phyloP scores from a whole-genome alignment of 1,140 invertebrate genomes.

The Drosophila ambigua region DNA sequence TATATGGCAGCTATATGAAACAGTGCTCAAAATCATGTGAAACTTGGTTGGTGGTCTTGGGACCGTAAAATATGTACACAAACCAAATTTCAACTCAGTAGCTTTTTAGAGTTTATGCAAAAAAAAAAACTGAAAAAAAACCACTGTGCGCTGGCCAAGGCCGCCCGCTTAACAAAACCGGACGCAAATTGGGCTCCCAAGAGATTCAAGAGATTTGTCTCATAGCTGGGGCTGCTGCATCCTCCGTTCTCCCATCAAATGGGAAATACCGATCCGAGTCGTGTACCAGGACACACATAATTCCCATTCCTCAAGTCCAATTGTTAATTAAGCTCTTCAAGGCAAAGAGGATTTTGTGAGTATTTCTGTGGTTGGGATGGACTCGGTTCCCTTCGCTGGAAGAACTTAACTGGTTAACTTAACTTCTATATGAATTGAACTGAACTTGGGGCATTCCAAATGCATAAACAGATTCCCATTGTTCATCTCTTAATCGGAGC shows the following conservation, averaged over 20 bases:
- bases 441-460: constrained; percentile 5
- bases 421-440: not conserved
- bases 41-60: no score
- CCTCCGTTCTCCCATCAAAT: not conserved
- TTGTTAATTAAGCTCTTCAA: constrained; percentile 33
- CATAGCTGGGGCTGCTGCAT: not conserved
- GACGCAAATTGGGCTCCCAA: not conserved
- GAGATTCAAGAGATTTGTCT: constrained; percentile 9
- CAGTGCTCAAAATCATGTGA: no score
- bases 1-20: no score
- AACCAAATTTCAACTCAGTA: no score
- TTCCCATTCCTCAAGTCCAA: constrained; percentile 16
- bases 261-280: constrained; percentile 12
- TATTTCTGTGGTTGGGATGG: no score
- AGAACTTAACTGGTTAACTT: no score
- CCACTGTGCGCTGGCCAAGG: constrained; percentile 20
- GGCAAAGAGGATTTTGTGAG: not conserved
- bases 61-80: no score
- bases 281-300: constrained; percentile 35
- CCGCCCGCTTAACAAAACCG: constrained; percentile 8
- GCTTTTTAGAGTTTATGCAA: no score
- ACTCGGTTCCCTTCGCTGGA: no score
- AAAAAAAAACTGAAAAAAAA: no score
- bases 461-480: constrained; percentile 26
- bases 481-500: constrained; percentile 33